These are phyloP conservation scores for Melikaiella ostensackeni DNA, from an alignment of 2,888 invertebrate genomes.

Conservation along the genomic window DNA sequence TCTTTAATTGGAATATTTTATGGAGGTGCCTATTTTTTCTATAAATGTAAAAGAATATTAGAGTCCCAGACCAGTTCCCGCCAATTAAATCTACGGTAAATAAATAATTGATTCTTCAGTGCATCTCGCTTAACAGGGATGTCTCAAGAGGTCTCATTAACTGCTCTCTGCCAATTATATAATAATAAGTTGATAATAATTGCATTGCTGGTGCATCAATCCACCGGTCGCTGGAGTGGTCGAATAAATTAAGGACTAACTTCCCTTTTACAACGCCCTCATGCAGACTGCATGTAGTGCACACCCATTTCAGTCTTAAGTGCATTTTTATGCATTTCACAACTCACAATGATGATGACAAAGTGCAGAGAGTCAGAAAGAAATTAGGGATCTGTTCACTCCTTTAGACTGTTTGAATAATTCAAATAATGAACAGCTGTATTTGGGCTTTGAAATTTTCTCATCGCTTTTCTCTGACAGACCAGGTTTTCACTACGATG, in stretches of 20 bases:
- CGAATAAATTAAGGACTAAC: slow-evolving; percentile 71
- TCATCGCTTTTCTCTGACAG: no score
- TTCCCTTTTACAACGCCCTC: slow-evolving; percentile 68
- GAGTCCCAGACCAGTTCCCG: slow-evolving; percentile 57
- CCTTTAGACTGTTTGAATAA: neutral
- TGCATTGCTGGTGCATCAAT: slow-evolving; percentile 72
- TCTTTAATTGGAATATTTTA: neutral
- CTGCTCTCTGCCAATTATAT: slow-evolving; percentile 73
- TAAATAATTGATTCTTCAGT: slow-evolving; percentile 71
- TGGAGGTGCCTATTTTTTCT: neutral
- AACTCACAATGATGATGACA: slow-evolving; percentile 48
- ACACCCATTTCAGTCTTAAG: slow-evolving; percentile 48
- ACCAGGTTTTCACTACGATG: no score
- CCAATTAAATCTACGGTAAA: slow-evolving; percentile 71
- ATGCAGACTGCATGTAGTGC: slow-evolving; percentile 44
- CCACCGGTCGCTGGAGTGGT: slow-evolving; percentile 65
- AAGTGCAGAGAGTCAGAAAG: slow-evolving; percentile 3
- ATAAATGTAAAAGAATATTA: slow-evolving; percentile 11
- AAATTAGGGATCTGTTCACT: neutral
- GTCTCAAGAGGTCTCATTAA: slow-evolving; percentile 76
- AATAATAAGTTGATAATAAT: slow-evolving; percentile 77
- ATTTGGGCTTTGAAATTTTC: no score
- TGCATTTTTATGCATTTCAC: slow-evolving; percentile 55
- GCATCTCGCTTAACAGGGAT: slow-evolving; percentile 63
- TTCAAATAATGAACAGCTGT: neutral